Evolutionary conservation across 2,888 invertebrate genomes (phyloP).

Genomic region (Quadroppia sp.): DNA sequence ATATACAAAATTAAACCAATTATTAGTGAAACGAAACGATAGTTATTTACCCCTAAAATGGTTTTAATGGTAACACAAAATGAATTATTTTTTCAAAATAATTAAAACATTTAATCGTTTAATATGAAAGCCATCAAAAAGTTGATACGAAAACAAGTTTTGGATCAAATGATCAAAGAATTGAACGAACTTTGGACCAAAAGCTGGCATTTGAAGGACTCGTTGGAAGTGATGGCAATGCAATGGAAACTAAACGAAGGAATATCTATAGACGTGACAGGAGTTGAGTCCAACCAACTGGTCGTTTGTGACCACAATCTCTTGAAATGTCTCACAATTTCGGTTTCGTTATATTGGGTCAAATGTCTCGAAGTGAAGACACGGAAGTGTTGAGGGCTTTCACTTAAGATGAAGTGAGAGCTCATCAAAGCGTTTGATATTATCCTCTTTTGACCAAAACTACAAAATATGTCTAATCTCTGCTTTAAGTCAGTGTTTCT

Average conservation of each 20-base stretch:
- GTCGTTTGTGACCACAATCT: background rate
- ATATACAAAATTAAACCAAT: background rate
- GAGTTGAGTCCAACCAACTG: background rate
- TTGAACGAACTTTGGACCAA: conserved; percentile 49
- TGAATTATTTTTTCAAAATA: background rate
- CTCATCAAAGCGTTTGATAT: background rate
- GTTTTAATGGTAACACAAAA: too few relatives aligned
- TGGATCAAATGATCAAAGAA: background rate
- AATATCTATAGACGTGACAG: conserved; percentile 1
- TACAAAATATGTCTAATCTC: conserved; percentile 1
- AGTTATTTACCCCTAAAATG: background rate
- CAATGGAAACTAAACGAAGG: conserved; percentile 44
- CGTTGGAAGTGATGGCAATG: conserved; percentile 42
- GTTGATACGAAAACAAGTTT: background rate
- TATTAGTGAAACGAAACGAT: background rate
- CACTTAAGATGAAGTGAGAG: background rate
- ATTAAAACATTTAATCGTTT: background rate
- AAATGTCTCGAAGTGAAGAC: too few relatives aligned
- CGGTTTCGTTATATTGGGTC: background rate
- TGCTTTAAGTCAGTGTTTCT: background rate
- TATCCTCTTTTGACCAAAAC: background rate
- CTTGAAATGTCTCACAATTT: background rate
- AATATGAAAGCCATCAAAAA: too few relatives aligned
- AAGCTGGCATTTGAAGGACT: conserved; percentile 49
- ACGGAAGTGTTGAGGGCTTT: background rate